Percentiles rank a stretch among this genome's conserved stretches.
These are phyloP conservation scores for Aldabrachelys gigantea DNA, from an alignment of 2,113 vertebrate genomes.

Conservation along the genomic window DNA sequence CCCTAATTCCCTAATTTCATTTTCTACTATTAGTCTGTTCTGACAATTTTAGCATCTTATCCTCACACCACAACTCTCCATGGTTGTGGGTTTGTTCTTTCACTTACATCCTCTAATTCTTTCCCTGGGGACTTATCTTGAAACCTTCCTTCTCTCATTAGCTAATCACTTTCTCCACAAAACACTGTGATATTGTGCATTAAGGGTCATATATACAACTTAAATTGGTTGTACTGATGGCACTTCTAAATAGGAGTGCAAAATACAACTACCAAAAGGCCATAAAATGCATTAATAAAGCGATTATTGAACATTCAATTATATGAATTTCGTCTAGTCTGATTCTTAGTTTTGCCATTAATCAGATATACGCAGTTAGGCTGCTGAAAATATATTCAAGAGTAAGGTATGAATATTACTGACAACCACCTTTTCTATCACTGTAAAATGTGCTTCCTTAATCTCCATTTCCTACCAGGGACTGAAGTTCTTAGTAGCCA, in stretches of 20 bases:
- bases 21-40: background rate
- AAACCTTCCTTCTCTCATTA: background rate
- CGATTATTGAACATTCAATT: background rate
- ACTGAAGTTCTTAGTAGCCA: background rate
- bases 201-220: background rate
- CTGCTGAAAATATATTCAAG: background rate
- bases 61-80: background rate
- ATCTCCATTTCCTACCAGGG: background rate
- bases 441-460: accelerated
- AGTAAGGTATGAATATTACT: background rate
- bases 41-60: background rate
- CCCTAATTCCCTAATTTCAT: background rate
- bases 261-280: background rate
- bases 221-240: background rate
- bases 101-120: background rate
- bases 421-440: accelerated
- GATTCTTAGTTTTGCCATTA: background rate
- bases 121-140: background rate
- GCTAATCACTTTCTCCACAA: background rate
- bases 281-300: background rate
- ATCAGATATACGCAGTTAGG: background rate
- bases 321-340: background rate
- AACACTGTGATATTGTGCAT: background rate
- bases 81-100: background rate
- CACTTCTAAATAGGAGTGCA: background rate